Evolutionary conservation across 2,113 vertebrate species (phyloP).

Genomic region (Asarcornis scutulata): DNA sequence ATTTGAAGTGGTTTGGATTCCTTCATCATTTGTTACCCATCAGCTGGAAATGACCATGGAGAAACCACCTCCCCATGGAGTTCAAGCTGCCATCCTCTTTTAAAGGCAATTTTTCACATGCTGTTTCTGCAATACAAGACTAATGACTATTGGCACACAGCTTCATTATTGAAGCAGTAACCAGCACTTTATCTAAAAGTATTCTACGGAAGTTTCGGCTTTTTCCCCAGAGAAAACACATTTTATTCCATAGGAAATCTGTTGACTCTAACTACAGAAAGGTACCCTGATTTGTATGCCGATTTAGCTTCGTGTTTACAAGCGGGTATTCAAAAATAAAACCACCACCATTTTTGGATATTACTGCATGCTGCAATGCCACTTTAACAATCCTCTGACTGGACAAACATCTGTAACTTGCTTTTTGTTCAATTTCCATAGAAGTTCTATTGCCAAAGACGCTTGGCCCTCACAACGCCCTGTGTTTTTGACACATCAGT

Average conservation of each 20-base stretch:
- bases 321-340: neutral
- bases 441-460: neutral
- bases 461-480: neutral
- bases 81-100: neutral
- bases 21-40: neutral
- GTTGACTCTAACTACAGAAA: neutral
- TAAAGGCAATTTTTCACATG: neutral
- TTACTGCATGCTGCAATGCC: neutral
- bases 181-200: neutral
- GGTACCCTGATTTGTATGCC: neutral
- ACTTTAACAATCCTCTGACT: neutral
- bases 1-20: conserved; percentile 10
- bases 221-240: neutral
- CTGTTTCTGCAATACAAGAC: neutral
- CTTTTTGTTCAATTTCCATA: neutral
- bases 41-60: neutral
- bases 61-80: neutral
- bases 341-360: neutral
- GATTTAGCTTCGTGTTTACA: neutral
- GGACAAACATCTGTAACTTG: neutral
- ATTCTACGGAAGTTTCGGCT: neutral
- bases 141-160: neutral
- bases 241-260: neutral
- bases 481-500: neutral
- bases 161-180: neutral